Conservation (phyloP, 2,797 vertebrate genomes). For the Cossypha dichroa region DNA sequence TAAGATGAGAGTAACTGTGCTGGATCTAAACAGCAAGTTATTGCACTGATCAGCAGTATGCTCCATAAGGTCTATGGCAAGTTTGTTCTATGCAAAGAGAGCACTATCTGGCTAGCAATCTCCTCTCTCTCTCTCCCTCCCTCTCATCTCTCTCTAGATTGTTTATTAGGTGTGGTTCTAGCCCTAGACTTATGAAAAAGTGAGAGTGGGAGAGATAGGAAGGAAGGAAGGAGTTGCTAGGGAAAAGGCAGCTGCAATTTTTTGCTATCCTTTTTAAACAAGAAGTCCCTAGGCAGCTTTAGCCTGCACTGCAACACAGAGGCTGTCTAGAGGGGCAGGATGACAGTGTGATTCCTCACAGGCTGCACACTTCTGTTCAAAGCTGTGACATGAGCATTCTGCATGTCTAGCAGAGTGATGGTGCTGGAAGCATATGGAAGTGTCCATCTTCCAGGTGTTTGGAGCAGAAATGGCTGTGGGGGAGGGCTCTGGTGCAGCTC, state of each 20-base stretch:
- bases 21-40: background rate
- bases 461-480: background rate
- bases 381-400: background rate
- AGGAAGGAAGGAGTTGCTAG: background rate
- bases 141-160: no score
- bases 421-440: background rate
- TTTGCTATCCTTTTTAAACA: background rate
- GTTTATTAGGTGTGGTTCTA: background rate
- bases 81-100: background rate
- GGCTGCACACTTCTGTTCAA: background rate
- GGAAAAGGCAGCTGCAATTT: background rate
- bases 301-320: background rate
- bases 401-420: background rate
- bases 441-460: conserved; percentile 19
- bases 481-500: background rate
- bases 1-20: background rate
- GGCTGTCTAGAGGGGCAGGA: conserved; percentile 5
- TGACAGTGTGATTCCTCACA: background rate
- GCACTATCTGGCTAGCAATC: background rate
- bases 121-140: background rate
- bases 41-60: background rate
- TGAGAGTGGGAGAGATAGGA: background rate
- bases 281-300: background rate
- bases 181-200: background rate
- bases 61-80: background rate